Percentiles rank a stretch among this genome's conserved stretches.
Conservation (phyloP, 1,140 invertebrate genomes). For the Heliothis subflexa region DNA sequence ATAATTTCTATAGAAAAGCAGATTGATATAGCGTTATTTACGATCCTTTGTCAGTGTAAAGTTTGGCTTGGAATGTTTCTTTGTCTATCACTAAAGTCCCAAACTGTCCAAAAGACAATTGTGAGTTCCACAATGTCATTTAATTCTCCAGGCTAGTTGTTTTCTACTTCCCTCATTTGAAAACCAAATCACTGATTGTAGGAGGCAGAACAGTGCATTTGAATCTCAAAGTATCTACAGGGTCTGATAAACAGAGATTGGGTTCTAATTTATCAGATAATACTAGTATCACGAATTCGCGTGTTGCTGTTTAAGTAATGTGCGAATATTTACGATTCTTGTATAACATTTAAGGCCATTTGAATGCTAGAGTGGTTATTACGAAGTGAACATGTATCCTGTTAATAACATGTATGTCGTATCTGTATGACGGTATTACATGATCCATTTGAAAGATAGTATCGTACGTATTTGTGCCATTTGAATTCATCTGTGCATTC, state of each 20-base stretch:
- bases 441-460: constrained; percentile 26
- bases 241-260: constrained; percentile 27
- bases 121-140: background rate
- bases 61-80: no score
- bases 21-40: no score
- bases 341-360: background rate
- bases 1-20: no score
- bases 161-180: constrained; percentile 16
- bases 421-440: background rate
- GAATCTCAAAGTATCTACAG: constrained; percentile 9
- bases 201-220: constrained; percentile 8
- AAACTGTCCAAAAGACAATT: no score
- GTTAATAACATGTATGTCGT: constrained; percentile 5
- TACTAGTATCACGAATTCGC: constrained; percentile 29
- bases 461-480: constrained; percentile 3
- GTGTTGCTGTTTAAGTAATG: constrained; percentile 23
- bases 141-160: background rate
- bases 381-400: constrained; percentile 8
- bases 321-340: constrained; percentile 17
- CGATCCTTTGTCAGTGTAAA: no score
- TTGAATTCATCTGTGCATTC: constrained; percentile 1
- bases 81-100: no score
- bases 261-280: constrained; percentile 31
- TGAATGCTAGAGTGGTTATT: constrained; percentile 1
- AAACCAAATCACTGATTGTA: constrained; percentile 1